Evolutionary conservation across 1,140 invertebrate genomes (phyloP), one percentile per base, ranked within the genome.

Genomic region (Paraescarpia echinospica): DNA sequence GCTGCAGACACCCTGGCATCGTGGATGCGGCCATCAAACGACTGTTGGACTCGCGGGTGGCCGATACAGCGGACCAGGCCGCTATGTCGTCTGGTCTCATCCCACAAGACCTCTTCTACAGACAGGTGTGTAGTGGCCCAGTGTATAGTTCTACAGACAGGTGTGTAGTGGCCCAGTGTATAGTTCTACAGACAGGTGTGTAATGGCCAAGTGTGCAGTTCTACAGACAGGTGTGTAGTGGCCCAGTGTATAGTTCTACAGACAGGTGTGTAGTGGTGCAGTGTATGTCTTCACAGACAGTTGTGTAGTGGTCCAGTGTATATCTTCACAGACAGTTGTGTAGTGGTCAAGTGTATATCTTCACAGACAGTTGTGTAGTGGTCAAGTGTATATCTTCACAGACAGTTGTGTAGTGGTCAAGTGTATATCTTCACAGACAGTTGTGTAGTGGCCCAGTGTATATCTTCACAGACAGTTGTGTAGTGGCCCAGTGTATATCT

Each of bases 101-200:
- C 0, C 94, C 95, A 51, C 95, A 96, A 89, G 98, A 98, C 95
- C 95, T 98, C 92, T 98, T 98, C 95, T 98, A 97, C 95, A 97
- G 97, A 91, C 97, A 97, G 96, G 96, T 98, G 59, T 27, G 59
- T 77, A 77, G 27, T 77, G 59, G 18, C 59, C 59, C 27, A 27
- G 59, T 77, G 27, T 27, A 27, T 77, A 41, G 59, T 27, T 27
- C 12, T 77, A 2, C 22, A 77, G 59, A 77, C 14, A 77, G 59
- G 18, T 77, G 6, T 77, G 8, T 77, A 77, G 59, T 77, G 59
- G 59, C 59, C 59, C 1, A 22, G 12, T 27, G 18, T 22, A 77
- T 77, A 41, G 41, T 12, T 41, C 12, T 12, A 41, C 2, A 77
- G 59, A 27, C 59, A 77, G 8, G 12, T 77, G 59, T 27, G 27